phyloP scores from a whole-genome alignment of 30 jellyfish, hydroid and myxozoan species.

The Catostylus mosaicus region DNA sequence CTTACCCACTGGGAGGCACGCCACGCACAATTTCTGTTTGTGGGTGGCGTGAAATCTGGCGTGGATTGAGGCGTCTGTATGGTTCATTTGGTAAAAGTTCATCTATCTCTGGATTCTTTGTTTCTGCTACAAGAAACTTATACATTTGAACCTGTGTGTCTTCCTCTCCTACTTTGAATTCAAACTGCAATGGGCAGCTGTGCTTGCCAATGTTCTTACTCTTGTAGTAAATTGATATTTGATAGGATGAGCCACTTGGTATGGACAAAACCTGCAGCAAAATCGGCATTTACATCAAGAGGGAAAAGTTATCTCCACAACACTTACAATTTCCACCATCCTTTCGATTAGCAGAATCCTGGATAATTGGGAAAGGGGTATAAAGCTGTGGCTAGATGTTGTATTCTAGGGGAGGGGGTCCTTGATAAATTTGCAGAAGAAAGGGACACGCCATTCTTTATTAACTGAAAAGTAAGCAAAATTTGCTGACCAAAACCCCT shows the following conservation, averaged over 20 bases:
- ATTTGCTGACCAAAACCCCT: too few species aligned
- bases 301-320: too few species aligned
- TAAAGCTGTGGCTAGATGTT: too few species aligned
- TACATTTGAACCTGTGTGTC: neutral
- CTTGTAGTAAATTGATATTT: neutral
- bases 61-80: neutral
- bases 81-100: neutral
- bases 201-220: slow-evolving; percentile 10
- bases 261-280: neutral
- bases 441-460: too few species aligned
- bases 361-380: too few species aligned
- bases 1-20: slow-evolving; percentile 17
- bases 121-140: slow-evolving; percentile 5
- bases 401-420: too few species aligned
- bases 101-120: slow-evolving; percentile 6
- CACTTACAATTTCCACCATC: too few species aligned
- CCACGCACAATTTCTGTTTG: slow-evolving; percentile 5
- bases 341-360: too few species aligned
- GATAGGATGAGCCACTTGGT: neutral
- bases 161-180: neutral
- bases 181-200: neutral
- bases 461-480: too few species aligned
- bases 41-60: neutral
- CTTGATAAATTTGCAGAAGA: too few species aligned
- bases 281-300: too few species aligned